These are phyloP conservation scores for Galaxea fascicularis DNA, from an alignment of 92 coral and sea anemone genomes.

Conservation along the genomic window DNA sequence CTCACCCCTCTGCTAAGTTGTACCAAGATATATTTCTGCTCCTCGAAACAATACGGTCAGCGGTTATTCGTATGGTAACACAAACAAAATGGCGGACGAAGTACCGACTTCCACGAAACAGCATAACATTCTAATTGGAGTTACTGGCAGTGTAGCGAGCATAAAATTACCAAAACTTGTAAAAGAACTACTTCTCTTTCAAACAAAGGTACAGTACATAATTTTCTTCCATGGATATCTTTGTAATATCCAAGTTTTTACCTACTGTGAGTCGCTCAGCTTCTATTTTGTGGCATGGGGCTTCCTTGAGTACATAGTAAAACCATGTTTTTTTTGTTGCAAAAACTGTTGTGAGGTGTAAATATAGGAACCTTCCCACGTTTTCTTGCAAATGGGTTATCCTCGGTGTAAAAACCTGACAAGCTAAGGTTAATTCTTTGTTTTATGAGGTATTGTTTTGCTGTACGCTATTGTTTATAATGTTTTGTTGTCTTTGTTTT, in stretches of 20 bases:
- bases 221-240: background rate
- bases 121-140: conserved; percentile 84
- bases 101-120: background rate
- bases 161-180: conserved; percentile 77
- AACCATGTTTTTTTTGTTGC: too few species aligned
- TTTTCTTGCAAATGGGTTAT: too few species aligned
- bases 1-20: too few species aligned
- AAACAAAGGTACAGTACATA: conserved; percentile 70
- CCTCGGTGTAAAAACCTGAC: too few species aligned
- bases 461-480: too few species aligned
- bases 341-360: too few species aligned
- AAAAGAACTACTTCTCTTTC: conserved; percentile 68
- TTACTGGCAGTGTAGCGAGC: conserved; percentile 97
- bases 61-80: conserved; percentile 10
- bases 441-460: too few species aligned
- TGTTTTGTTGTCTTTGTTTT: too few species aligned
- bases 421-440: too few species aligned
- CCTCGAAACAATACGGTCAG: background rate
- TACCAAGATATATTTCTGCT: background rate
- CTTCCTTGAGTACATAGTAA: background rate
- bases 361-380: too few species aligned
- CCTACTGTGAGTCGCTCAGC: too few species aligned
- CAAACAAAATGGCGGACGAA: conserved; percentile 79
- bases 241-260: background rate
- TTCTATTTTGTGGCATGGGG: too few species aligned